Evolutionary conservation across 2,797 vertebrate species (phyloP), one percentile per base, ranked within the genome.

Genomic region (Tangara arthus): DNA sequence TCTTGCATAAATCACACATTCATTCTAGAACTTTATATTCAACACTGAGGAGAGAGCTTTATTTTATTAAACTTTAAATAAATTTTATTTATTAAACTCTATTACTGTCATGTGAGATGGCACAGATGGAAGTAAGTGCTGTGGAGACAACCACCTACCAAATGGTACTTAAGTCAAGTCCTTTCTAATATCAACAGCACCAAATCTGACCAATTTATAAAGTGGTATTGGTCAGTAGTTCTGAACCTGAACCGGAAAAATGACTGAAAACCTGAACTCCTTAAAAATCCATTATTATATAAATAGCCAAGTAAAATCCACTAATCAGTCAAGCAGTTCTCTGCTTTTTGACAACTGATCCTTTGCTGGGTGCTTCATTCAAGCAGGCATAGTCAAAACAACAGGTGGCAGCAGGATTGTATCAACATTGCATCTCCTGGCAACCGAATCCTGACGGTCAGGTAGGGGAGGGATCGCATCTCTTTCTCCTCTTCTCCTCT

Each of bases 361-460:
- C 91, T 92, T 88, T 49, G 44, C 69, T 85, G 65, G 35, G 55
- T 83, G 56, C 87, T 90, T 93, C 87, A 59, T 79, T 94, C 86
- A 93, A 90, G 46, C 57, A 65, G 34, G 59, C 42, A 61, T 1
- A 86, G 84, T 72, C 83, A 96, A 95, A 97, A 94, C 91, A 96
- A 96, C 92, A 96, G 93, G 87, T 96, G 94, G 93, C 82, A 94
- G 73, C 79, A 90, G 87, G 89, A 94, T 90, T 93, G 72, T 56
- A 93, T 63, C 89, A 73, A 47, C 10, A 2, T 0, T 50, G 85
- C 60, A 87, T 90, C 82, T 83, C 83, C 63, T 86, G 8, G 68
- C 87, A 93, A 92, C 93, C 20, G 24, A 96, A 90, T 64, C 89
- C 88, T 66, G 59, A 79, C 1, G 10, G 47, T 84, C 90, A 73